phyloP scores from a whole-genome alignment of 2,113 vertebrate genomes.

The Platycercus adscitus region DNA sequence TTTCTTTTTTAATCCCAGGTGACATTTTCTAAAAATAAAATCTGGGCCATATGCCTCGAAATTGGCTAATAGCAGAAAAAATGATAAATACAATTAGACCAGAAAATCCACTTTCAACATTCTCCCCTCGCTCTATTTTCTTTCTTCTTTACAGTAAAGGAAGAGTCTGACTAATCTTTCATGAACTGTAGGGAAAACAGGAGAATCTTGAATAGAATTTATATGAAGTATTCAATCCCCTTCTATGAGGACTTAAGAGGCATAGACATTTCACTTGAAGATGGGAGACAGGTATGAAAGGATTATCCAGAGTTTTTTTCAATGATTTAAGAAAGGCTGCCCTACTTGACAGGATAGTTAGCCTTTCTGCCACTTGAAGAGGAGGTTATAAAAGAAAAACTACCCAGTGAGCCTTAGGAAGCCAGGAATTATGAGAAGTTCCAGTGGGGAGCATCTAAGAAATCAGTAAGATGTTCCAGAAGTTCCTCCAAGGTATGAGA shows the following conservation, averaged over 20 bases:
- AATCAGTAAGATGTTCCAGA: background rate
- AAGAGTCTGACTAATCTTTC: slow-evolving; percentile 27
- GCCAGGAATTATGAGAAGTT: slow-evolving; percentile 2
- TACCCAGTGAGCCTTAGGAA: background rate
- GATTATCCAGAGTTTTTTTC: slow-evolving; percentile 30
- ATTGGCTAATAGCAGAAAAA: background rate
- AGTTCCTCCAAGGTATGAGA: background rate
- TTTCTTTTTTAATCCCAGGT: background rate
- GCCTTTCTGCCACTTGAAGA: background rate
- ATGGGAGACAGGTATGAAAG: slow-evolving; percentile 44
- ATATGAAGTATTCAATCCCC: background rate
- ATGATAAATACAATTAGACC: slow-evolving; percentile 11
- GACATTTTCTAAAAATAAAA: slow-evolving; percentile 29
- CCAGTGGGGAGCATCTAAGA: background rate
- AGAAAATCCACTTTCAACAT: slow-evolving; percentile 37
- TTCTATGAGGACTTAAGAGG: slow-evolving; percentile 34
- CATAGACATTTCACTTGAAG: slow-evolving; percentile 20
- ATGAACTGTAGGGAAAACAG: slow-evolving; percentile 13
- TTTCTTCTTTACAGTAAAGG: slow-evolving; percentile 16
- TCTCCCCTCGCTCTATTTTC: background rate
- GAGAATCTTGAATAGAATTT: slow-evolving; percentile 7
- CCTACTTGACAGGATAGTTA: slow-evolving; percentile 36
- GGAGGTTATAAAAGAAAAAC: background rate
- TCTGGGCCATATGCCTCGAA: background rate
- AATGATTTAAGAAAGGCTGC: background rate